Conservation (phyloP, 1,140 invertebrate genomes). For the Trichonephila clavata region DNA sequence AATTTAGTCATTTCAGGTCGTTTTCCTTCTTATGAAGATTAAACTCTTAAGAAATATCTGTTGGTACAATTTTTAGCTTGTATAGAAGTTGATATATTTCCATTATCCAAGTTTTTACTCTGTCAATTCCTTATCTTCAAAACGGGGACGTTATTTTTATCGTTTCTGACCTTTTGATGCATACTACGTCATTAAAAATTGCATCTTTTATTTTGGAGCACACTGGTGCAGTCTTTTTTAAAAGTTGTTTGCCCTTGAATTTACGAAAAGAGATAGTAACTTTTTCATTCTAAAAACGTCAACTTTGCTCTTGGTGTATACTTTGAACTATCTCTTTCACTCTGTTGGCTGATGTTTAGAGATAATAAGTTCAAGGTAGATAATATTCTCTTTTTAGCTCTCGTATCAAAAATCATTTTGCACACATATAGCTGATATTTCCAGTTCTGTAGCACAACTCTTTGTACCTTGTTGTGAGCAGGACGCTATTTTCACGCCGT, state of each 20-base stretch:
- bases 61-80: no score
- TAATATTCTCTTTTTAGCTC: constrained; percentile 60
- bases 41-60: no score
- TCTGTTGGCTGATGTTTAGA: constrained; percentile 10
- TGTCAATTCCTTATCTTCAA: no score
- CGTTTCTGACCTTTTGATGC: not conserved
- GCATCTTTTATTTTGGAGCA: not conserved
- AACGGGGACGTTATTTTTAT: no score
- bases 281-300: constrained; percentile 40
- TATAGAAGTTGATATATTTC: no score
- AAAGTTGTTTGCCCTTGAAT: constrained; percentile 40
- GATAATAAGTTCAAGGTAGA: constrained; percentile 70
- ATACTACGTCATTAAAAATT: not conserved
- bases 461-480: not conserved
- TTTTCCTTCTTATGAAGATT: no score
- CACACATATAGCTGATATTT: constrained; percentile 43
- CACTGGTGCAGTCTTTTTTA: not conserved
- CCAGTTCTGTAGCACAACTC: not conserved
- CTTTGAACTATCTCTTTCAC: constrained; percentile 70
- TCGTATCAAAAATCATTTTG: constrained; percentile 50
- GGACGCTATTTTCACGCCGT: not conserved
- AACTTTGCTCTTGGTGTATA: constrained; percentile 68
- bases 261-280: constrained; percentile 30
- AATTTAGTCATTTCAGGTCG: no score
- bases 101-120: no score